Conservation (phyloP, 1,140 invertebrate species). For the Drosophila nigrodunni region DNA sequence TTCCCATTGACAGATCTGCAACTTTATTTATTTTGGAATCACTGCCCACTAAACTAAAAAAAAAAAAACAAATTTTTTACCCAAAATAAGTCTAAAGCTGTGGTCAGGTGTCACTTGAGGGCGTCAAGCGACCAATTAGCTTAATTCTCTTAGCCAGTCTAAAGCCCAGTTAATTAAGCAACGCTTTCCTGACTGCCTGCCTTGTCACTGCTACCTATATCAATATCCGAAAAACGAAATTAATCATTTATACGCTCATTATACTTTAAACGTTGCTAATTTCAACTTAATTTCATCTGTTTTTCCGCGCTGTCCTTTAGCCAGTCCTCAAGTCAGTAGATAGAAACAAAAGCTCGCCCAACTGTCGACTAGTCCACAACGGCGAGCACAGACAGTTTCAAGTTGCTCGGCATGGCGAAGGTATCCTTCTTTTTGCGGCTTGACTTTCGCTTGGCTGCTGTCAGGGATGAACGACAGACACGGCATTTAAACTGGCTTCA, state of each 20-base stretch:
- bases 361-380: slow-evolving; percentile 32
- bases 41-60: not conserved
- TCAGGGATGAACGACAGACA: slow-evolving; percentile 14
- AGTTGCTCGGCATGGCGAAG: not conserved
- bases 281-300: slow-evolving; percentile 60
- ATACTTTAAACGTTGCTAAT: slow-evolving; percentile 72
- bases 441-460: slow-evolving; percentile 13
- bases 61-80: not conserved
- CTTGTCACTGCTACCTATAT: slow-evolving; percentile 35
- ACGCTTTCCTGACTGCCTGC: slow-evolving; percentile 20
- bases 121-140: slow-evolving; percentile 62
- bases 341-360: slow-evolving; percentile 47
- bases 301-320: not conserved
- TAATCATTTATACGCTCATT: slow-evolving; percentile 77
- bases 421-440: slow-evolving; percentile 32
- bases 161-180: slow-evolving; percentile 66
- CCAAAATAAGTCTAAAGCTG: slow-evolving; percentile 1
- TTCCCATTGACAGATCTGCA: not conserved
- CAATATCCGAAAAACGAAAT: slow-evolving; percentile 66
- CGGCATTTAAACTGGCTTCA: slow-evolving; percentile 59
- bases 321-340: not conserved
- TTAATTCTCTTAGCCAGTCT: slow-evolving; percentile 61
- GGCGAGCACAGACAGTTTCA: not conserved
- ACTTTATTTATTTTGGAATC: slow-evolving; percentile 17
- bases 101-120: slow-evolving; percentile 51